Conservation (phyloP, 1,140 invertebrate genomes). For the Hormaphis cornu region DNA sequence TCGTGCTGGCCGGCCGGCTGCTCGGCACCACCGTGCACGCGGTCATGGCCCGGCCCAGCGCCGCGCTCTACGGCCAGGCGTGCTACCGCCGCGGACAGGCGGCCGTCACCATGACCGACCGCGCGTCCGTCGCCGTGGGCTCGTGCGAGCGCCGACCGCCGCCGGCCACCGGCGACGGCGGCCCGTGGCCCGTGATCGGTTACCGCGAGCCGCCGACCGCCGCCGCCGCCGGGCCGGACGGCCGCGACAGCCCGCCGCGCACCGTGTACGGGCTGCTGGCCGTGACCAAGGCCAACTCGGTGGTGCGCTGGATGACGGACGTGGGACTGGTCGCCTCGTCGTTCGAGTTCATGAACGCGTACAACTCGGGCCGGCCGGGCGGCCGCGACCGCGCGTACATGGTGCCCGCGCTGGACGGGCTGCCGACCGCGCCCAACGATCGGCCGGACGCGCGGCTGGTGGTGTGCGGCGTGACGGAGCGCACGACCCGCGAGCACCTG, state of each 20-base stretch:
- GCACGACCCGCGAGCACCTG: background rate
- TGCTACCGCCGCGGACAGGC: background rate
- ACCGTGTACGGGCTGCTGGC: background rate
- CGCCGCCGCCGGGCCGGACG: no score
- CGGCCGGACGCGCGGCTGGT: background rate
- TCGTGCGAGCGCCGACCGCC: background rate
- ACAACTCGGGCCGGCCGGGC: background rate
- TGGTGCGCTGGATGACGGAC: background rate
- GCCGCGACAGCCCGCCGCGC: no score
- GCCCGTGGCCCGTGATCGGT: background rate
- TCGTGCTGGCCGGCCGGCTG: background rate
- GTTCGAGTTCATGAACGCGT: background rate
- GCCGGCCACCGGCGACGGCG: background rate
- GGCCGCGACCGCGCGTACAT: background rate
- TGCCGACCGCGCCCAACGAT: background rate
- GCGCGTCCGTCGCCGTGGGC: background rate
- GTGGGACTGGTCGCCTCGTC: background rate
- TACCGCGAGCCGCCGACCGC: background rate
- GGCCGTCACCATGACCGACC: background rate
- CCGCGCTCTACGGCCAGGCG: background rate
- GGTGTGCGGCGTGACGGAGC: constrained; percentile 5
- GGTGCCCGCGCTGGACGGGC: background rate
- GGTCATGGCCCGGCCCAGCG: background rate
- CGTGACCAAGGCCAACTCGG: background rate
- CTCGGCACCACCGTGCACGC: background rate